Conservation (phyloP, 2,888 invertebrate genomes). For the Troides aeacus region DNA sequence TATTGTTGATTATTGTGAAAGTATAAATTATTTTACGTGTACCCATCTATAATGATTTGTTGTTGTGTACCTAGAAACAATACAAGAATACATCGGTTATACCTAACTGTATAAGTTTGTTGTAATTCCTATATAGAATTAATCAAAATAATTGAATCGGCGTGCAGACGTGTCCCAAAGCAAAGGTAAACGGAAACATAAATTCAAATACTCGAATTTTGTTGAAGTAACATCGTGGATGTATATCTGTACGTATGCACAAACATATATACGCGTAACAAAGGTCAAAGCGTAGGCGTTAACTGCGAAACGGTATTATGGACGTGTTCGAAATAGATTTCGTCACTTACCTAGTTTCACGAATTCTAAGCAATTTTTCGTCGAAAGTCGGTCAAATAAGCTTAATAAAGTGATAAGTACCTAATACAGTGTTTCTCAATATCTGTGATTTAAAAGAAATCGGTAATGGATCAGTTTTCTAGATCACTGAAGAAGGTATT, state of each 20-base stretch:
- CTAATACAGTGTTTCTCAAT: neutral
- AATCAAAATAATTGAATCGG: neutral
- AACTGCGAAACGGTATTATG: conserved; percentile 26
- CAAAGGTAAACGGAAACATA: conserved; percentile 1
- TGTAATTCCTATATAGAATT: neutral
- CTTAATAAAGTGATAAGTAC: neutral
- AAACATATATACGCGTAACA: neutral
- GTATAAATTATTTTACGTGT: too few relatives aligned
- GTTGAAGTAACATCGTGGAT: neutral
- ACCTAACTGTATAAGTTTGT: neutral
- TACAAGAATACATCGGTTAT: neutral
- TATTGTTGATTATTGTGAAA: too few relatives aligned
- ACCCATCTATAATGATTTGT: too few relatives aligned
- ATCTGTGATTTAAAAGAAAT: neutral
- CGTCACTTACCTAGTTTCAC: conserved; percentile 25
- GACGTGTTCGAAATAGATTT: conserved; percentile 27
- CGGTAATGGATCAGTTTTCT: neutral
- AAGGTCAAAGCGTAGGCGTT: conserved; percentile 4
- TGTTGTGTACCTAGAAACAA: neutral
- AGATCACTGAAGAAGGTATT: too few relatives aligned
- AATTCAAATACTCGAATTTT: neutral
- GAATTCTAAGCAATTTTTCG: conserved; percentile 10
- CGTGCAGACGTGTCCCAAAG: neutral
- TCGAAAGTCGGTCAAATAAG: conserved; percentile 7
- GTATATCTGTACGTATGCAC: neutral